phyloP scores from a whole-genome alignment of 2,113 vertebrate species.

The Mirza zaza region DNA sequence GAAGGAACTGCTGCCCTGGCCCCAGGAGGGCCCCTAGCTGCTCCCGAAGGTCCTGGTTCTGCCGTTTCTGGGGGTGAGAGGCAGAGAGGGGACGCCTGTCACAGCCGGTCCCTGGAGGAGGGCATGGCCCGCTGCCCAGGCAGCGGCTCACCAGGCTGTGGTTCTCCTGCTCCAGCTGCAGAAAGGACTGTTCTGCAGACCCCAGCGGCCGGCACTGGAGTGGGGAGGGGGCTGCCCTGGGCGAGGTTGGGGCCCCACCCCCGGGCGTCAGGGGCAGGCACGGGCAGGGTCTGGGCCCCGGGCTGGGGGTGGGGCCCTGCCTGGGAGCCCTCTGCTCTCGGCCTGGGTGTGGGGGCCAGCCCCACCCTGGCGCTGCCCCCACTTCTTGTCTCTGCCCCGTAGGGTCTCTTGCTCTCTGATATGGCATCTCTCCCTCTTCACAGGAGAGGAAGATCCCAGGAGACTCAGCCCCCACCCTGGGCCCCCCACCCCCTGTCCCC shows the following conservation, averaged over 20 bases:
- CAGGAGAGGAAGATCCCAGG: not conserved
- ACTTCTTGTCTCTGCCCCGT: not conserved
- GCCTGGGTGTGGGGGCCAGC: not conserved
- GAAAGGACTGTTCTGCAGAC: slow-evolving; percentile 35
- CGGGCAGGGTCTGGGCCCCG: not conserved
- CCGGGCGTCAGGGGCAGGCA: not conserved
- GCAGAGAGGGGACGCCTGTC: not conserved
- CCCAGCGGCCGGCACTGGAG: not conserved
- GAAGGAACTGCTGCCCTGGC: slow-evolving; percentile 59
- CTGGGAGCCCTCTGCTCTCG: not conserved
- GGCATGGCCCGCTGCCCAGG: no score
- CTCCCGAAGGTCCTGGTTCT: slow-evolving; percentile 72
- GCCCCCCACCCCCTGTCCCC: not conserved
- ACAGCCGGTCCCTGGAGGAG: not conserved
- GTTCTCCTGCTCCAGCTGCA: slow-evolving; percentile 69
- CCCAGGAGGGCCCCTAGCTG: slow-evolving; percentile 67
- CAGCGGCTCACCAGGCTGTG: slow-evolving; percentile 62
- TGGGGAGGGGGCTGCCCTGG: not conserved
- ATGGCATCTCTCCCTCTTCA: not conserved
- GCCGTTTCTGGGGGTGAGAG: slow-evolving; percentile 60
- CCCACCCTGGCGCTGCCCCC: not conserved
- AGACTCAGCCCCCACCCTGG: not conserved
- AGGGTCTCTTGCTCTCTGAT: not conserved
- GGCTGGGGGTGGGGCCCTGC: not conserved
- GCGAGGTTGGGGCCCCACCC: not conserved